These are phyloP conservation scores for Penaeus vannamei DNA, from an alignment of 1,140 invertebrate species.

Conservation along the genomic window DNA sequence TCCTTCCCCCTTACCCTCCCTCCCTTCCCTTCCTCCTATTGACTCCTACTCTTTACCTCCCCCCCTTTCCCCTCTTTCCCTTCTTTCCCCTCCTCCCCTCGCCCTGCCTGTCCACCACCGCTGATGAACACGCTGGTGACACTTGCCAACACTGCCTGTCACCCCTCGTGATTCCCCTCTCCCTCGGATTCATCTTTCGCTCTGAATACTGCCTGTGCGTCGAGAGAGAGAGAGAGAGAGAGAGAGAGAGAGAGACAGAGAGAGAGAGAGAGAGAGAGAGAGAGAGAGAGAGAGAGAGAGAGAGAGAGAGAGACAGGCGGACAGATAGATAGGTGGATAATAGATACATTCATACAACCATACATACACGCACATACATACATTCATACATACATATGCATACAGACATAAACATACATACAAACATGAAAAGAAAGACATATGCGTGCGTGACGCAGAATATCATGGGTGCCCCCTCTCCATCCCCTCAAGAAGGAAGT, in stretches of 20 bases:
- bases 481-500: too few species aligned
- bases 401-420: not conserved
- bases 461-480: not conserved
- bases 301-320: too few species aligned
- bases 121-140: too few species aligned
- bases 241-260: too few species aligned
- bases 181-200: not conserved
- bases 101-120: not conserved
- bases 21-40: not conserved
- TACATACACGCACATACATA: not conserved
- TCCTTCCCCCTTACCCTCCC: not conserved
- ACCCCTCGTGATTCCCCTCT: not conserved
- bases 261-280: too few species aligned
- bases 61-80: not conserved
- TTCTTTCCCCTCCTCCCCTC: not conserved
- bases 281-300: too few species aligned
- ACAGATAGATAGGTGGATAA: not conserved
- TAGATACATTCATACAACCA: not conserved
- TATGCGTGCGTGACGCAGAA: not conserved
- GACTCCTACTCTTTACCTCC: too few species aligned
- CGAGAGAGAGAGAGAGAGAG: too few species aligned
- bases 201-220: not conserved
- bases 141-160: not conserved
- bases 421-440: not conserved
- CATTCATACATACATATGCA: constrained; percentile 27